Evolutionary conservation across 2,888 invertebrate genomes (phyloP).

Genomic region (Diplazon laetatorius): DNA sequence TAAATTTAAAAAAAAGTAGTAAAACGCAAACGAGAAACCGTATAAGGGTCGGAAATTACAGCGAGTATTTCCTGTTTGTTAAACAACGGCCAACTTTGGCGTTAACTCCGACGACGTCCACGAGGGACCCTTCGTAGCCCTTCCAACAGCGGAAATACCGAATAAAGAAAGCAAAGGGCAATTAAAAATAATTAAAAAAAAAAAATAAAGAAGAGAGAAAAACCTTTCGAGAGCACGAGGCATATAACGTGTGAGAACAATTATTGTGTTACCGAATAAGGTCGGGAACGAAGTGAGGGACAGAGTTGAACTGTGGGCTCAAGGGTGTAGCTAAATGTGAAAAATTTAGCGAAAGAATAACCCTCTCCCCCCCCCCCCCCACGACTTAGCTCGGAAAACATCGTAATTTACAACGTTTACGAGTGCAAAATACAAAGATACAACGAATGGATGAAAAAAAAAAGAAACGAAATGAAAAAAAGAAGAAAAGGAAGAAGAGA

Average conservation of each 20-base stretch:
- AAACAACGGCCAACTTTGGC: conserved; percentile 9
- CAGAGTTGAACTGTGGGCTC: not conserved
- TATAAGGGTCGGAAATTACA: not conserved
- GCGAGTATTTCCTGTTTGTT: conserved; percentile 13
- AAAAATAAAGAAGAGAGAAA: not conserved
- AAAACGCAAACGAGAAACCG: not conserved
- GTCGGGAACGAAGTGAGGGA: conserved; percentile 1
- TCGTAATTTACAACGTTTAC: conserved; percentile 11
- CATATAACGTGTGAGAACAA: not conserved
- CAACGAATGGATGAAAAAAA: too few species aligned
- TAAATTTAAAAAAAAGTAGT: not conserved
- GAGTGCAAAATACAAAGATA: not conserved
- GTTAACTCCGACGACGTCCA: conserved; percentile 13
- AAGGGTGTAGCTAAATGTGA: not conserved
- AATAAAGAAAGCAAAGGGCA: not conserved
- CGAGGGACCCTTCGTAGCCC: conserved; percentile 5
- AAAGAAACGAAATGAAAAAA: too few species aligned
- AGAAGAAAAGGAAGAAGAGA: too few species aligned
- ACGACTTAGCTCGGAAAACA: not conserved
- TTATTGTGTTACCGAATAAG: conserved; percentile 14
- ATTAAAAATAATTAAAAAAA: too few species aligned
- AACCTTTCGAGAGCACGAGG: not conserved
- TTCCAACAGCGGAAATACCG: conserved; percentile 5
- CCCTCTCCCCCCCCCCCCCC: too few species aligned
- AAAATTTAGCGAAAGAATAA: not conserved